phyloP scores from a whole-genome alignment of 2,888 invertebrate genomes.

The Conistra vaccinii region DNA sequence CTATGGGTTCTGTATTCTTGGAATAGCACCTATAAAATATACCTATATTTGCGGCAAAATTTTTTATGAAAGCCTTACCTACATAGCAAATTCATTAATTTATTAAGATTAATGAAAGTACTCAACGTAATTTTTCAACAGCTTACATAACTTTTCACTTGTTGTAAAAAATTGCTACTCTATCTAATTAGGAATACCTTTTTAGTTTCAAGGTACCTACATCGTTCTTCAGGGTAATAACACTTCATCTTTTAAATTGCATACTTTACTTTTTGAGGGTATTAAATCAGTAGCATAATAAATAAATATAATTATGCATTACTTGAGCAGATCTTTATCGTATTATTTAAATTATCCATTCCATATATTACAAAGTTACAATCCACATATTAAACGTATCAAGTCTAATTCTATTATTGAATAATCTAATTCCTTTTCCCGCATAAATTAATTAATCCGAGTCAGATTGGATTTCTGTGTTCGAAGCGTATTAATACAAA shows the following conservation, averaged over 20 bases:
- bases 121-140: constrained; percentile 59
- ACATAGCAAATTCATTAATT: constrained; percentile 47
- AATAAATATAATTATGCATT: constrained; percentile 5
- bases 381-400: constrained; percentile 27
- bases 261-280: background rate
- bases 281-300: constrained; percentile 13
- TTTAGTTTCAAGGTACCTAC: constrained; percentile 34
- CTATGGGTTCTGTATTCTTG: constrained; percentile 56
- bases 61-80: constrained; percentile 43
- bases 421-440: constrained; percentile 65
- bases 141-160: constrained; percentile 54
- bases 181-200: constrained; percentile 47
- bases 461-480: constrained; percentile 84
- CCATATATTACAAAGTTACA: background rate
- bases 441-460: constrained; percentile 84
- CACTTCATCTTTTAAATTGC: constrained; percentile 22
- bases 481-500: constrained; percentile 86
- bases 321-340: background rate
- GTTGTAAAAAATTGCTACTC: constrained; percentile 47
- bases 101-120: constrained; percentile 55
- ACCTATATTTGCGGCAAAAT: constrained; percentile 24
- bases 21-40: constrained; percentile 58
- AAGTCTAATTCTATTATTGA: constrained; percentile 64
- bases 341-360: constrained; percentile 14
- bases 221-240: constrained; percentile 8